These are phyloP conservation scores for Isotomurus palustris DNA, from an alignment of 2,888 invertebrate species.

Conservation along the genomic window DNA sequence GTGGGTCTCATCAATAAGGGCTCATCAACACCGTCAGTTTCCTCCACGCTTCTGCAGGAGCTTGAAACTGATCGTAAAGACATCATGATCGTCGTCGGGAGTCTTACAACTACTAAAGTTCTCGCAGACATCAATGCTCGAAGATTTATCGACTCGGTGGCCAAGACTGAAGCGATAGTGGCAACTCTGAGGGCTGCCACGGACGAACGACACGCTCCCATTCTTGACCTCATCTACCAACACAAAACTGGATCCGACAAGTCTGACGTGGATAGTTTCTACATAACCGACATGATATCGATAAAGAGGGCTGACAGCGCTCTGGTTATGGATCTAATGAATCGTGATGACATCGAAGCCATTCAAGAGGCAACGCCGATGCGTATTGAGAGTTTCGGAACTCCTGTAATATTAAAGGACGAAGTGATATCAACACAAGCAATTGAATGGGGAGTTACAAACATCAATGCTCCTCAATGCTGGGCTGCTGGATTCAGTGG, in stretches of 20 bases:
- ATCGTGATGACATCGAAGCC: constrained; percentile 17
- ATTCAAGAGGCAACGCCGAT: constrained; percentile 20
- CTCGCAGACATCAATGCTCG: constrained; percentile 12
- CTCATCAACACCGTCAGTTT: too few species aligned
- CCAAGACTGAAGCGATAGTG: constrained; percentile 17
- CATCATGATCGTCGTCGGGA: constrained; percentile 24
- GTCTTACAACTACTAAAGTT: constrained; percentile 2
- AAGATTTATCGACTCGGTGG: constrained; percentile 10
- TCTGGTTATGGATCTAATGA: constrained; percentile 7
- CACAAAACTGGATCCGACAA: neutral
- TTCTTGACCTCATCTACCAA: constrained; percentile 15
- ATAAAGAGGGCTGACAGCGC: constrained; percentile 7
- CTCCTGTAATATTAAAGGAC: too few species aligned
- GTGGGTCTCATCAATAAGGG: too few species aligned
- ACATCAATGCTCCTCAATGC: constrained; percentile 14
- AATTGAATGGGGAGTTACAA: constrained; percentile 20
- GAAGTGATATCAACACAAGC: too few species aligned
- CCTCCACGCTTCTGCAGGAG: too few species aligned
- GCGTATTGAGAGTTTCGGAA: neutral
- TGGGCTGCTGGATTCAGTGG: constrained; percentile 24
- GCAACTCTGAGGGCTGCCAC: constrained; percentile 12
- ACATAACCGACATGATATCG: constrained; percentile 28
- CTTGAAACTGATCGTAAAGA: constrained; percentile 8
- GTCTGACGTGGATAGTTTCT: constrained; percentile 19
- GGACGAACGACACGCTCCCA: constrained; percentile 12